Base-by-base conservation (phyloP, 53 echinoderm and acorn worm genomes). In the Arbacia lixula region DNA sequence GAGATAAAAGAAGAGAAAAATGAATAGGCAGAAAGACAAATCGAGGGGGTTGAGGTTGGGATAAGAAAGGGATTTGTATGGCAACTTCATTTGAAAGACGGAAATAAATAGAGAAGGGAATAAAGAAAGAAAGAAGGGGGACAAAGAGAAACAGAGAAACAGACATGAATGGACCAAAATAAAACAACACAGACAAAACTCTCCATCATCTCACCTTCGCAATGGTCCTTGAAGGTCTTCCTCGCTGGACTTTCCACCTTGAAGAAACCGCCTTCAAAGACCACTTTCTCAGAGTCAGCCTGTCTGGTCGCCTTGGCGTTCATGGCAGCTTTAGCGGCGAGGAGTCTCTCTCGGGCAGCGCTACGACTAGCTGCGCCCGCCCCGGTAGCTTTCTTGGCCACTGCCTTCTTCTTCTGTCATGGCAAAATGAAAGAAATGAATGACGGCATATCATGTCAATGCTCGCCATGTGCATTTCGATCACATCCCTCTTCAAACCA, bases 231-330 rank as follows among this genome's bases (percentile, higher is more conserved):
- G 65, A 19, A 43, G 38, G 85, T 79, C 37, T 57, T 88, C 31
- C 67, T 83, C 12, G 91, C 90, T 14, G 96, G 96, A 64, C 96
- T 96, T 73, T 91, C 91, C n/a, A 96, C 91, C 28, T 93, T 96
- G 61, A 96, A 96, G 88, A 96, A 96, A 3, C 96, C 96, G 4
- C 78, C 96, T 41, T 96, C 91, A 83, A 96, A 96, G 35, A 91
- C 90, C 2, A 88, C 81, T 20, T 91, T 85, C 53, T 93, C 91
- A 0, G 60, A 58, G 6, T 91, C 88, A 14, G 88, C 85, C 53
- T 88, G 53, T 24, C 86, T 53, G 5, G 88, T 92, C 5, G 85
- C 76, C 35, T 87, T 91, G 16, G 83, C 86, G 66, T 85, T 93
- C 93, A 93, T 91, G 2, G 93, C 89, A 28, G 93, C 91, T 83